phyloP scores from a whole-genome alignment of 2,888 invertebrate species.

The Thysanoteuthis rhombus region DNA sequence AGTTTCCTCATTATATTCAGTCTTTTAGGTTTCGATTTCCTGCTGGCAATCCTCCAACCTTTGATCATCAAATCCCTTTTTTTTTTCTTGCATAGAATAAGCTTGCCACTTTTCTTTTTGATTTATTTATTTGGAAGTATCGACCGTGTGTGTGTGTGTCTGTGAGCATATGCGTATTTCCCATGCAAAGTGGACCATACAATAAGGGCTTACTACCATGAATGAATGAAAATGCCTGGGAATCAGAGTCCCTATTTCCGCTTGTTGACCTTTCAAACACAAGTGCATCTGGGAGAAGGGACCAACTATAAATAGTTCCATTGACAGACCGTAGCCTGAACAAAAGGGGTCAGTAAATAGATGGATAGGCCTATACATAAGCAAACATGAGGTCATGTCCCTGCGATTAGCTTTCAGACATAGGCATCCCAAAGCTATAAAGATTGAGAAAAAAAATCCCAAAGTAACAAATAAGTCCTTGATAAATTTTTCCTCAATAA shows the following conservation, averaged over 20 bases:
- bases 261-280: not conserved
- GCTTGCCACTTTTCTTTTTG: no score
- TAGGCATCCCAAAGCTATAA: not conserved
- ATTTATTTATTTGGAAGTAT: no score
- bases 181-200: not conserved
- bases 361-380: not conserved
- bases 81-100: no score
- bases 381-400: not conserved
- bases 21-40: no score
- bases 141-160: no score
- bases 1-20: no score
- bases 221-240: not conserved
- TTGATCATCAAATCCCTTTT: no score
- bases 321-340: not conserved
- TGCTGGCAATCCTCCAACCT: no score
- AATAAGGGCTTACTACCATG: not conserved
- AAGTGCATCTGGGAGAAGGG: not conserved
- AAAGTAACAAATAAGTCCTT: not conserved
- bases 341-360: not conserved
- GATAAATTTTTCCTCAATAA: not conserved
- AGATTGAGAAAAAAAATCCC: not conserved
- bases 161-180: no score
- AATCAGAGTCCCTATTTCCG: not conserved
- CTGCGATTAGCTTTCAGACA: not conserved
- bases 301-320: not conserved